Conservation (phyloP, 2,113 vertebrate species). For the Regulus satrapa region DNA sequence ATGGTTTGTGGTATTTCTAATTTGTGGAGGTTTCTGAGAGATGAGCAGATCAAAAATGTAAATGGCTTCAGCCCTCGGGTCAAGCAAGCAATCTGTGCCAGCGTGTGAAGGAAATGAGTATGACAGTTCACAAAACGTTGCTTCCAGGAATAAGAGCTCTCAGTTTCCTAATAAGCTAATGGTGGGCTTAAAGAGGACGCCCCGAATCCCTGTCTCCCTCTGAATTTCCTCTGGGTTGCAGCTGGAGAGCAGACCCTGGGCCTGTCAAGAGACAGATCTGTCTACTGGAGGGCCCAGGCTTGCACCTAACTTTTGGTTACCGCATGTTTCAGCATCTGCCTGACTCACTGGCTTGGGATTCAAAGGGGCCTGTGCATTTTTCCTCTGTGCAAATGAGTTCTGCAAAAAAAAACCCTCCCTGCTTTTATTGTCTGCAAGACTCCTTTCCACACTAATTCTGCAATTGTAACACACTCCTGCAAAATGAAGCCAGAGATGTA, state of each 20-base stretch:
- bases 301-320: neutral
- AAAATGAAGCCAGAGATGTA: slow-evolving; percentile 46
- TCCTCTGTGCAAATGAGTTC: neutral
- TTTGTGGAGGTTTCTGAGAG: slow-evolving; percentile 35
- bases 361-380: neutral
- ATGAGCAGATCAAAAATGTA: slow-evolving; percentile 58
- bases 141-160: slow-evolving; percentile 49
- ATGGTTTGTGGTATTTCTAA: slow-evolving; percentile 31
- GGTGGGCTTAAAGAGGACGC: neutral
- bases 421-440: neutral
- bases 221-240: slow-evolving; percentile 9
- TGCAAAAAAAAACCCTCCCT: neutral
- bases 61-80: slow-evolving; percentile 52
- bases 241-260: neutral
- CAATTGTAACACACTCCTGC: neutral
- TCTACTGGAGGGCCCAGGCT: neutral
- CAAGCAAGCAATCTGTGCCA: slow-evolving; percentile 57
- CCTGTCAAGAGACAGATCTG: neutral
- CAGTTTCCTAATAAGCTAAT: neutral
- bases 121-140: slow-evolving; percentile 58
- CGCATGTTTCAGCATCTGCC: slow-evolving; percentile 18
- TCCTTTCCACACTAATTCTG: slow-evolving; percentile 19
- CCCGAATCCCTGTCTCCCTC: neutral
- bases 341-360: neutral
- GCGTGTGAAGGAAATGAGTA: slow-evolving; percentile 40